These are phyloP conservation scores for Agonopterix heracliana DNA, from an alignment of 2,888 invertebrate genomes.

Conservation along the genomic window DNA sequence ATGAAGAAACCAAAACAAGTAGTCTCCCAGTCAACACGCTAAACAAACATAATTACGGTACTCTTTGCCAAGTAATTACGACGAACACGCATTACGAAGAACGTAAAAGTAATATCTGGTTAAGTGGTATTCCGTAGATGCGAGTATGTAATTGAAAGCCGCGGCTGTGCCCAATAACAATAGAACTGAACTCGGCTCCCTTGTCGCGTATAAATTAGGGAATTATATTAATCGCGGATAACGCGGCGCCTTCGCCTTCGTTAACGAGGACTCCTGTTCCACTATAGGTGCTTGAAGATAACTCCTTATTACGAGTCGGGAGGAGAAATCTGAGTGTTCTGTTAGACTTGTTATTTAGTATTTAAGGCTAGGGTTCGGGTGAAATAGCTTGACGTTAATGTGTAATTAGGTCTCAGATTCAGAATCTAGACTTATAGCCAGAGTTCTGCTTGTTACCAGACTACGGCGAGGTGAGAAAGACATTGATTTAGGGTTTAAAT, in stretches of 20 bases:
- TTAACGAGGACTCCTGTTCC: constrained; percentile 11
- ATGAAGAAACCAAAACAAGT: background rate
- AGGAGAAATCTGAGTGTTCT: constrained; percentile 1
- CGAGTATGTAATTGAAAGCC: constrained; percentile 43
- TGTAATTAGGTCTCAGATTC: background rate
- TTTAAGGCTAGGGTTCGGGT: background rate
- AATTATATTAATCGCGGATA: constrained; percentile 65
- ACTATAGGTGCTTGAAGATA: constrained; percentile 1
- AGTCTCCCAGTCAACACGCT: constrained; percentile 18
- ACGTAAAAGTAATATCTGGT: constrained; percentile 35
- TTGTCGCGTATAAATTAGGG: constrained; percentile 59
- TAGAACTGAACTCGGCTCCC: constrained; percentile 23
- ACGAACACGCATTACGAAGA: constrained; percentile 28
- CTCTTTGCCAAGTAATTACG: constrained; percentile 28
- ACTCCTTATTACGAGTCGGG: constrained; percentile 1
- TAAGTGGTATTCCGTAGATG: constrained; percentile 17
- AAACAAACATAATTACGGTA: constrained; percentile 35
- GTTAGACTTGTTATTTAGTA: background rate
- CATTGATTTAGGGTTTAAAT: no score
- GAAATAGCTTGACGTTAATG: constrained; percentile 1
- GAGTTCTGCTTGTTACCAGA: no score
- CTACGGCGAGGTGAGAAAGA: no score
- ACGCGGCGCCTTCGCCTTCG: constrained; percentile 23
- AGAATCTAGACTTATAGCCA: constrained; percentile 5
- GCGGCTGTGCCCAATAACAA: constrained; percentile 53